phyloP scores from a whole-genome alignment of 2,797 vertebrate species.

The Mergus octosetaceus region DNA sequence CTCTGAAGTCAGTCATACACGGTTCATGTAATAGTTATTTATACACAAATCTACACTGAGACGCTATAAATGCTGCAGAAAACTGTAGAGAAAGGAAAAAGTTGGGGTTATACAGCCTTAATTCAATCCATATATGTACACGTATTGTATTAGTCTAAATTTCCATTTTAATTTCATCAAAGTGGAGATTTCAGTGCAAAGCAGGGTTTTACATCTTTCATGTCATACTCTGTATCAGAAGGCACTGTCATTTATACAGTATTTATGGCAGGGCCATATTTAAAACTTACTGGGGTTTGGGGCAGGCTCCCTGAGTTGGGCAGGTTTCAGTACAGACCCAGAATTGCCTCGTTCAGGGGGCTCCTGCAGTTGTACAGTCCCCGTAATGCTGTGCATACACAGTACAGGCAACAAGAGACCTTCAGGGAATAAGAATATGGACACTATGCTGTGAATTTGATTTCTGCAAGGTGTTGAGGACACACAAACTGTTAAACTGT shows the following conservation, averaged over 20 bases:
- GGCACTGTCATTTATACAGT: accelerated
- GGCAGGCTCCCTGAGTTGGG: accelerated
- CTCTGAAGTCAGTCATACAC: not conserved
- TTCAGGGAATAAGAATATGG: accelerated
- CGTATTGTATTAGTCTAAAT: not conserved
- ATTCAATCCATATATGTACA: not conserved
- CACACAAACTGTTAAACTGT: accelerated
- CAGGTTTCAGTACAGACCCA: not conserved
- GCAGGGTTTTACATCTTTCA: not conserved
- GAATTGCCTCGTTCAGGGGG: not conserved
- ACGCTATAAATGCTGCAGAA: not conserved
- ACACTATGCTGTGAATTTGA: accelerated
- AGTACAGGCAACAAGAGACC: not conserved
- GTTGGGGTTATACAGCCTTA: not conserved
- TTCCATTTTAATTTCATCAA: not conserved
- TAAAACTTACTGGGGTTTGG: accelerated
- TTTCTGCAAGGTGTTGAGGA: accelerated
- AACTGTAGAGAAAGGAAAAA: not conserved
- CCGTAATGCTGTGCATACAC: accelerated
- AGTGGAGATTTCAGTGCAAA: not conserved
- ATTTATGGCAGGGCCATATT: accelerated
- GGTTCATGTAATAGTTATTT: not conserved
- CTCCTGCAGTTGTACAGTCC: accelerated
- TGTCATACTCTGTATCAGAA: not conserved
- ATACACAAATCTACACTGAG: not conserved